Base-by-base conservation (phyloP, 2,113 vertebrate species). In the Callipepla californica region DNA sequence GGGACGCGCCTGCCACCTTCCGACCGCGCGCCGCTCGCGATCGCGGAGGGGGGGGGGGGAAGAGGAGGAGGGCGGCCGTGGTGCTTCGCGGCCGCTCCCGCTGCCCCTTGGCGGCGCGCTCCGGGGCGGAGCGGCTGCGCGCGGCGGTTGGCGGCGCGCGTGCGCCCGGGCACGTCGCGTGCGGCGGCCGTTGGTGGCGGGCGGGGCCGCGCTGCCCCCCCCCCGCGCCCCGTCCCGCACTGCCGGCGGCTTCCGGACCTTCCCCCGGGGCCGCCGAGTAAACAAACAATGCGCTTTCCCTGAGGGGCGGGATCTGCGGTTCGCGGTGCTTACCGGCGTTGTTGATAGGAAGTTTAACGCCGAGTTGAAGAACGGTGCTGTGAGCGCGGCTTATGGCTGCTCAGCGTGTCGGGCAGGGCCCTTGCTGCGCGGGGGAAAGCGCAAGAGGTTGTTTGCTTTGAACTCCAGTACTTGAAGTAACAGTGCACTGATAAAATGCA, bases 141-240 rank as follows among this genome's bases (percentile, higher is more conserved):
- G 12, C 13, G 26, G 23, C 50, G 23, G 50, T 25, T 50, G 36
- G 73, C 20, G 55, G 48, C 75, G 85, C 70, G 93, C 89, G 77
- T 92, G 93, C 77, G 85, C 48, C 30, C 21, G 18, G 50, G 67
- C 90, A 66, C 57, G 82, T 61, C 87, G 75, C 75, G 85, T 87
- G 75, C 13, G 57, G 75, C 58, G 40, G 74, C 84, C n/a, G 75
- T 72, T 55, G 85, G 57, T 15, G 55, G 20, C 57, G 65, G 47
- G 65, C 21, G 74, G 84, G 51, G 65, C 38, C 8, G 53, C 1
- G 11, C 22, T 10, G 10, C 30, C 11, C 6, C 47, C 30, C 11
- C 6, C 47, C 9, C 22, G 36, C 44, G 8, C 15, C 44, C 11
- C 69, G 22, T 3, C 18, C 42, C n/a, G 34, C 61, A 14, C 25